A percentile compares a stretch with the other conserved stretches of the same genome.
Conservation (phyloP, 1,140 invertebrate genomes). For the Globodera ellingtonae region DNA sequence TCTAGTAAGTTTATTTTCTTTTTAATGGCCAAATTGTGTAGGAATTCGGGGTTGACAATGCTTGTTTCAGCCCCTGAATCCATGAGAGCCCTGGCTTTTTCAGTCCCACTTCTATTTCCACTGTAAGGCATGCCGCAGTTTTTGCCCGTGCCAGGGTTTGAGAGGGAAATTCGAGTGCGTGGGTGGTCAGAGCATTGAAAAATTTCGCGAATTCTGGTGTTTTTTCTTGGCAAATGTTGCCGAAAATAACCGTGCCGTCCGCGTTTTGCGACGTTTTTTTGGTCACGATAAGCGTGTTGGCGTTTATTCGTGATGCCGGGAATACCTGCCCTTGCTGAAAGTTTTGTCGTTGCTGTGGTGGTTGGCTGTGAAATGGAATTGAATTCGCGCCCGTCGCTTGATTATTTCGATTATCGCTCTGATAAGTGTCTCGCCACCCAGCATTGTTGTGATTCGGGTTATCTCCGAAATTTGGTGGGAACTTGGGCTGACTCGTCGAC, state of each 20-base stretch:
- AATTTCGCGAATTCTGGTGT: background rate
- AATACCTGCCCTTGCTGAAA: background rate
- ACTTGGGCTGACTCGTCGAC: too few species aligned
- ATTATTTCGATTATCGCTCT: background rate
- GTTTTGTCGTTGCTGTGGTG: background rate
- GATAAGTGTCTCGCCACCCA: too few species aligned
- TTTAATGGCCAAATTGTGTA: background rate
- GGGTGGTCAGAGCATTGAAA: background rate
- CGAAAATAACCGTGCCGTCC: background rate
- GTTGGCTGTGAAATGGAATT: background rate
- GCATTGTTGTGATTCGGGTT: background rate
- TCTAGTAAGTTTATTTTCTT: background rate
- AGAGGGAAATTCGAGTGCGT: background rate
- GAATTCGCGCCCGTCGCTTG: too few species aligned
- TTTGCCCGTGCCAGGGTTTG: background rate
- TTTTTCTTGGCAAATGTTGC: background rate
- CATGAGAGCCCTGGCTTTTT: background rate
- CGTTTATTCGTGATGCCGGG: background rate
- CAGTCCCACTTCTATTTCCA: background rate
- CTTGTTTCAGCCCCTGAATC: background rate
- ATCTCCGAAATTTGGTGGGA: background rate
- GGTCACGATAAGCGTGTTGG: background rate
- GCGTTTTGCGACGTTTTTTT: background rate
- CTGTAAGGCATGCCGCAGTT: background rate
- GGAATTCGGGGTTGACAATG: background rate